These are phyloP conservation scores for Acrocyrtus sp. DNA, from an alignment of 2,888 invertebrate genomes.

Conservation along the genomic window DNA sequence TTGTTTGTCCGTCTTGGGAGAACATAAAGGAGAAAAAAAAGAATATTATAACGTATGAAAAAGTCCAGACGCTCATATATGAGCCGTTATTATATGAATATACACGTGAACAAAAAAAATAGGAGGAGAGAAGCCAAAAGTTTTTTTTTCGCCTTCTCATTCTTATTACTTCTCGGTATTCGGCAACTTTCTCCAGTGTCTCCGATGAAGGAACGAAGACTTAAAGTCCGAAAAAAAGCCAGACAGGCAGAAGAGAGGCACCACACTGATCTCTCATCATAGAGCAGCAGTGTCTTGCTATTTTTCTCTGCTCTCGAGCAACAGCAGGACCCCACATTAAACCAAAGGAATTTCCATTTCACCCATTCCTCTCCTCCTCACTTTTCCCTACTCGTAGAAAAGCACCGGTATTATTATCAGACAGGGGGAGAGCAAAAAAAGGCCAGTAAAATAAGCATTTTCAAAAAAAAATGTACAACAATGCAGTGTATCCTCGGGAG, in stretches of 20 bases:
- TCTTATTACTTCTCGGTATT: conserved; percentile 30
- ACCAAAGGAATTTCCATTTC: conserved; percentile 10
- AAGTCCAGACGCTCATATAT: no score
- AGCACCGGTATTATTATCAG: no score
- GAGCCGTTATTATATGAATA: no score
- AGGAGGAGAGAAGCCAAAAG: conserved; percentile 37
- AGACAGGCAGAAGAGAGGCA: conserved; percentile 22
- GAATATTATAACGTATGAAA: no score
- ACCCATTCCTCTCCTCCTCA: not conserved
- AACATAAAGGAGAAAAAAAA: conserved; percentile 23
- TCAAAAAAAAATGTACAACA: no score
- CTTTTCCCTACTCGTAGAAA: no score
- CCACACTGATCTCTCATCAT: conserved; percentile 16
- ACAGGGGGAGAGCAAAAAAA: no score
- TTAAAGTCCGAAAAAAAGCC: conserved; percentile 37
- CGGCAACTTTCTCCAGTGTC: conserved; percentile 32
- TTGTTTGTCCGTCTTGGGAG: no score
- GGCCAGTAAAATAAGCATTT: no score
- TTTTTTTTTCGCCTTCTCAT: no score
- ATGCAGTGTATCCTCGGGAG: no score
- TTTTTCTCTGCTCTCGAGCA: conserved; percentile 7
- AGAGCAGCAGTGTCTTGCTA: conserved; percentile 10
- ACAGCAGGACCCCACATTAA: conserved; percentile 29
- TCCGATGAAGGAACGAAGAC: conserved; percentile 37
- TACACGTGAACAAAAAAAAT: no score